phyloP scores from a whole-genome alignment of 2,797 vertebrate genomes.

The Hemibagrus guttatus region DNA sequence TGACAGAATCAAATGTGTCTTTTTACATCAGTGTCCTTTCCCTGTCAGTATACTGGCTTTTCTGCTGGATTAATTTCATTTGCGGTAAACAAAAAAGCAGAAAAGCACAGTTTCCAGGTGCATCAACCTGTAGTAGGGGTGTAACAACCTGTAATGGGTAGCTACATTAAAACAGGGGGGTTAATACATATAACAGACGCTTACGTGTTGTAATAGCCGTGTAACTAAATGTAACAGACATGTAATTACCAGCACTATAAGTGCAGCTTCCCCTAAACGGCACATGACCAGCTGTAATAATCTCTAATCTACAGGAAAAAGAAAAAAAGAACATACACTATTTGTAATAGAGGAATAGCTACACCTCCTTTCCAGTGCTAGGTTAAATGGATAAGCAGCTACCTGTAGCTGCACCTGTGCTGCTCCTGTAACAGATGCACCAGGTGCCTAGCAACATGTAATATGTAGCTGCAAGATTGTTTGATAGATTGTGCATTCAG shows the following conservation, averaged over 20 bases:
- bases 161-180: slow-evolving; percentile 91
- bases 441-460: no score
- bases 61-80: background rate
- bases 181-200: slow-evolving; percentile 89
- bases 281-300: background rate
- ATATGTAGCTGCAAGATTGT: no score
- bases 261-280: background rate
- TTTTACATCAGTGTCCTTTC: background rate
- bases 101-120: background rate
- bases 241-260: background rate
- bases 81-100: background rate
- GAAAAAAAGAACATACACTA: background rate
- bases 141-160: background rate
- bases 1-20: background rate
- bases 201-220: background rate
- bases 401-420: background rate
- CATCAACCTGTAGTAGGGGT: background rate
- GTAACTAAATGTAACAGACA: background rate
- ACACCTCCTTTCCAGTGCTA: background rate
- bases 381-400: background rate
- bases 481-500: no score
- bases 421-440: no score
- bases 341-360: background rate
- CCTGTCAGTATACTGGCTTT: background rate
- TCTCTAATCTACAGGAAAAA: background rate